These are phyloP conservation scores for Octodon degus DNA, from an alignment of 2,113 vertebrate genomes.

Conservation along the genomic window DNA sequence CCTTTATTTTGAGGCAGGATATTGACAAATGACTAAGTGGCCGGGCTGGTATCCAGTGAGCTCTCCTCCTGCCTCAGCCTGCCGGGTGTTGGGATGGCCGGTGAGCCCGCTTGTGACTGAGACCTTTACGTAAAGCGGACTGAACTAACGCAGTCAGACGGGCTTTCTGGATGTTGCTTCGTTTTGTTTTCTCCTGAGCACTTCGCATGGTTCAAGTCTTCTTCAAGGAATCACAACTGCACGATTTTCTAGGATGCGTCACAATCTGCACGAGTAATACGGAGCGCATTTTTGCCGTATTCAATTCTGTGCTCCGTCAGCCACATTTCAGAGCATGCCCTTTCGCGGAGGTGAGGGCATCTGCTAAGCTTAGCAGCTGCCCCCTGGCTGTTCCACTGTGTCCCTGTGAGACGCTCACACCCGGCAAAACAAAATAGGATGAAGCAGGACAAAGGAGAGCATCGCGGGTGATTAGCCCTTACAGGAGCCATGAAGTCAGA, in stretches of 20 bases:
- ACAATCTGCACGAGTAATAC: not conserved
- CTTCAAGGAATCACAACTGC: not conserved
- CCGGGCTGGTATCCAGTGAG: not conserved
- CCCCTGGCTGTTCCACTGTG: too few relatives aligned
- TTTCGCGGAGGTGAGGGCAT: not conserved
- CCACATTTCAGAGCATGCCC: not conserved
- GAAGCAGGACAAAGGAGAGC: not conserved
- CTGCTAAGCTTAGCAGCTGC: too few relatives aligned
- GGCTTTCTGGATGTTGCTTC: not conserved
- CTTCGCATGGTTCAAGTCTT: not conserved
- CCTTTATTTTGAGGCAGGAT: not conserved
- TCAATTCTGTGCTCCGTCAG: not conserved
- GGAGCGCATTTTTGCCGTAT: not conserved
- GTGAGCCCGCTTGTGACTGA: rapidly evolving
- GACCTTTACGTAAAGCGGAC: not conserved
- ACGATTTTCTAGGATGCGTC: not conserved
- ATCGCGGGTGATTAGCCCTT: not conserved
- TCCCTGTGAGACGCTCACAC: rapidly evolving
- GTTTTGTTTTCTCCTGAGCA: not conserved
- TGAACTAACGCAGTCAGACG: rapidly evolving
- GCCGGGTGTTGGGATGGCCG: not conserved
- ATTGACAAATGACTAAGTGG: not conserved
- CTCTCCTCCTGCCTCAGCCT: not conserved
- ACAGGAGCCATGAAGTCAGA: not conserved
- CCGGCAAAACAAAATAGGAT: not conserved